phyloP scores from a whole-genome alignment of 2,113 vertebrate species.

The Eulacestoma nigropectus region DNA sequence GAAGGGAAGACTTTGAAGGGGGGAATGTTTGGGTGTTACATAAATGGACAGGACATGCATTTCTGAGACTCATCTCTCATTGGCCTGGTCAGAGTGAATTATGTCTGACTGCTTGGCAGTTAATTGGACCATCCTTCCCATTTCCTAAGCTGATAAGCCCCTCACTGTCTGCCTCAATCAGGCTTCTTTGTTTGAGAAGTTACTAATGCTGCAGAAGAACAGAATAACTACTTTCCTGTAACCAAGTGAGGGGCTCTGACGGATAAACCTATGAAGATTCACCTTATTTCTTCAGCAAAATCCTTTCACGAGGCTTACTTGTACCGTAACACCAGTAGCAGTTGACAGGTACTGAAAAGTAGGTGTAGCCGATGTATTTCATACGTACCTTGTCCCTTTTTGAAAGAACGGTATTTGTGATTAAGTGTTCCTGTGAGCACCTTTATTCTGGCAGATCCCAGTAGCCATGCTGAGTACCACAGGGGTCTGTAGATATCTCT shows the following conservation, averaged over 20 bases:
- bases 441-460: background rate
- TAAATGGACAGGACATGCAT: constrained; percentile 16
- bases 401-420: background rate
- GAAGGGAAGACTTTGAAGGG: background rate
- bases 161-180: constrained; percentile 71
- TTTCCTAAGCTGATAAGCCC: constrained; percentile 77
- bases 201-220: constrained; percentile 63
- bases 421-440: background rate
- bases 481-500: background rate
- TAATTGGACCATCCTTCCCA: constrained; percentile 75
- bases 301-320: background rate
- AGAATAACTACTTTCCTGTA: constrained; percentile 58
- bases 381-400: background rate
- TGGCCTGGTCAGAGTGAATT: constrained; percentile 68
- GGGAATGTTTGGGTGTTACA: constrained; percentile 1
- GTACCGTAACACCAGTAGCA: background rate
- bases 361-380: background rate
- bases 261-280: background rate
- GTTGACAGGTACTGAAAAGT: background rate
- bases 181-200: constrained; percentile 72
- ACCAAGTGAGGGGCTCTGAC: constrained; percentile 15
- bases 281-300: background rate
- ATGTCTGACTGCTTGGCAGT: constrained; percentile 70
- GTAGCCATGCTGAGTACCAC: accelerated
- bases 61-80: constrained; percentile 51